Evolutionary conservation across 2,113 vertebrate genomes (phyloP).

Genomic region (Rhodinocichla rosea): DNA sequence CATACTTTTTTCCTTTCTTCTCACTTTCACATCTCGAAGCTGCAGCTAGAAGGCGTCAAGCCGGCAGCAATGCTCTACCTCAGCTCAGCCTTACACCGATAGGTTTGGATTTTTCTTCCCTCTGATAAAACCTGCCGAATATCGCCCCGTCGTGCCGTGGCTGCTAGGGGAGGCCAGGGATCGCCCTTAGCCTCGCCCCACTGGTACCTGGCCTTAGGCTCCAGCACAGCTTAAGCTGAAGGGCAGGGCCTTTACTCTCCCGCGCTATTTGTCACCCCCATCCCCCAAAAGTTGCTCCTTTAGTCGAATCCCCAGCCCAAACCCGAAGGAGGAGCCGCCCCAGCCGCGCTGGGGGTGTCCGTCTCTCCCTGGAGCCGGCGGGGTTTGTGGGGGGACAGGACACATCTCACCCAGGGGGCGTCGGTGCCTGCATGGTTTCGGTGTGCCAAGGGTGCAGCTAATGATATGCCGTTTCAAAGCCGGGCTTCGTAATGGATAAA

Average conservation of each 20-base stretch:
- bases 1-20: not conserved
- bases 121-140: not conserved
- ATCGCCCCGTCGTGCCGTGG: not conserved
- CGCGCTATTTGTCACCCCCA: not conserved
- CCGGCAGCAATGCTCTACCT: not conserved
- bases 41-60: slow-evolving; percentile 6
- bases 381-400: not conserved
- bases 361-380: fast-evolving
- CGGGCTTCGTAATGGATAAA: slow-evolving; percentile 1
- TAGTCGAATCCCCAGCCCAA: not conserved
- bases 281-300: not conserved
- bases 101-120: not conserved
- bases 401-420: fast-evolving
- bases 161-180: not conserved
- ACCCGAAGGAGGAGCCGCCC: not conserved
- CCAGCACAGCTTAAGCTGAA: not conserved
- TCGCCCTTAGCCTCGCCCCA: not conserved
- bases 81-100: not conserved
- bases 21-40: not conserved
- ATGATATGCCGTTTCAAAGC: not conserved
- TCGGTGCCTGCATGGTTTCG: not conserved
- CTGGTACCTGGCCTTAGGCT: not conserved
- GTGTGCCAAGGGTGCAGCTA: not conserved
- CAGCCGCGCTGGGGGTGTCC: too few species aligned
- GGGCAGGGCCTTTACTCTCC: not conserved